Evolutionary conservation across 2,888 invertebrate species (phyloP).

Genomic region (Sarcophaga subvicina): DNA sequence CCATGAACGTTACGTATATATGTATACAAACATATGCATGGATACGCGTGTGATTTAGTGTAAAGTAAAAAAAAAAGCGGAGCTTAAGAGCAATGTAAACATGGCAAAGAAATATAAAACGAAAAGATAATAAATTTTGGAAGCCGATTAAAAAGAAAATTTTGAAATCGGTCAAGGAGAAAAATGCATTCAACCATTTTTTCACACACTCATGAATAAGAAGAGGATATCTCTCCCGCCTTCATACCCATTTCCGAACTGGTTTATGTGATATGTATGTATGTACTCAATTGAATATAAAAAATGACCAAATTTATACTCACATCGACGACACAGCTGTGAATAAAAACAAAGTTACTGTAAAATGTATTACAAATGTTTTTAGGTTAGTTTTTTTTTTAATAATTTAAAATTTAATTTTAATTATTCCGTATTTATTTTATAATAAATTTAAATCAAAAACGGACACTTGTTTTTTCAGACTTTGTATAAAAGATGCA

Average conservation of each 20-base stretch:
- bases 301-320: no score
- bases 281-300: no score
- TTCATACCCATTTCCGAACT: neutral
- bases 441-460: no score
- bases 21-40: neutral
- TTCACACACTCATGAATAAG: conserved; percentile 55
- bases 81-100: conserved; percentile 58
- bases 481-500: no score
- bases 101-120: conserved; percentile 20
- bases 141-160: conserved; percentile 39
- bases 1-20: conserved; percentile 2
- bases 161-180: conserved; percentile 74
- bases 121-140: conserved; percentile 55
- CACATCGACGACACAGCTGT: no score
- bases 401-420: no score
- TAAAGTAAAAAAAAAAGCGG: conserved; percentile 57
- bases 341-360: no score
- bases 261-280: no score
- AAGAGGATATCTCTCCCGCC: conserved; percentile 30
- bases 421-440: no score
- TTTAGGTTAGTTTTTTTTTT: no score
- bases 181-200: conserved; percentile 71
- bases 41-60: neutral
- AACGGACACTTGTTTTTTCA: no score
- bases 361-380: no score